Conservation (phyloP, 2,797 vertebrate genomes). For the Pantherophis alleghaniensis region DNA sequence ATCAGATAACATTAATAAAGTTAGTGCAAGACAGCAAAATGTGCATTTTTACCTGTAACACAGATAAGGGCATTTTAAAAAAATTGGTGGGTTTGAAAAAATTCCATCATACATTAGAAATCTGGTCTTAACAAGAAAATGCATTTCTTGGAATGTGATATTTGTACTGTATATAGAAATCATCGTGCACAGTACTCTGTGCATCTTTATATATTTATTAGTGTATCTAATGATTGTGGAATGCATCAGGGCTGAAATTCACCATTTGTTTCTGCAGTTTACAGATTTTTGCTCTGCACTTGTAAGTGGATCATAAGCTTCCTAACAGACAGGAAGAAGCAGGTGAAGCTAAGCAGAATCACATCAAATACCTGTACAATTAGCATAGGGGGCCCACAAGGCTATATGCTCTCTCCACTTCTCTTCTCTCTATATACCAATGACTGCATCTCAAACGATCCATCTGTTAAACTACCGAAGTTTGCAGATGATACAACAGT, state of each 20-base stretch:
- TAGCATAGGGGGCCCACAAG: too few species aligned
- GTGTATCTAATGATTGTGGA: neutral
- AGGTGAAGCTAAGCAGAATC: too few species aligned
- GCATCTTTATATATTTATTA: neutral
- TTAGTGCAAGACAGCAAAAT: neutral
- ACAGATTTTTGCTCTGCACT: neutral
- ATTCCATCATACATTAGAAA: neutral
- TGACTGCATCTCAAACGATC: too few species aligned
- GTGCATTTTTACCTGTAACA: slow-evolving; percentile 1
- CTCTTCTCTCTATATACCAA: too few species aligned
- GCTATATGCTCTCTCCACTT: too few species aligned
- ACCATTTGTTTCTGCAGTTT: neutral
- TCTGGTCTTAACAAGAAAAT: neutral
- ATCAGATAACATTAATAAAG: neutral
- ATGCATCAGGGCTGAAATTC: neutral
- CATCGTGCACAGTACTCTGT: neutral
- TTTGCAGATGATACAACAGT: too few species aligned
- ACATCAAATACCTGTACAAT: too few species aligned
- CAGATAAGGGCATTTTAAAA: neutral
- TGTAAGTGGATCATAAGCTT: too few species aligned
- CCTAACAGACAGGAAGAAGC: too few species aligned
- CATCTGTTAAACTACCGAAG: too few species aligned
- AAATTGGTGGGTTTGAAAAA: neutral
- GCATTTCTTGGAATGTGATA: neutral
- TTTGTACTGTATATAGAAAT: neutral